Conservation (phyloP, 2,888 invertebrate genomes). For the Dicyrtomina minuta region DNA sequence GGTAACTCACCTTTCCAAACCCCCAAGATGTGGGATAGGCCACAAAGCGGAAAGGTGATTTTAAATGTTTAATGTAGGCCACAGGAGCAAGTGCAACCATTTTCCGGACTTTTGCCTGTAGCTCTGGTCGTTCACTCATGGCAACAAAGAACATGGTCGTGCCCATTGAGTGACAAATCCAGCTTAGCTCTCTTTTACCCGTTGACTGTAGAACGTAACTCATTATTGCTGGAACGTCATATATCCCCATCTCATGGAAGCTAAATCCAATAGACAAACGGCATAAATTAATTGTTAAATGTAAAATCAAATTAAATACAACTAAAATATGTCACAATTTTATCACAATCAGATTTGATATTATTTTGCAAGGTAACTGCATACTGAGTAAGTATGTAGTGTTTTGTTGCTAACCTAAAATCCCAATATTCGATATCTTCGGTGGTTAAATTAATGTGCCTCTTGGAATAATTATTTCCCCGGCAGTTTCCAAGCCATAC, state of each 20-base stretch:
- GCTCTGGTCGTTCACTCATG: background rate
- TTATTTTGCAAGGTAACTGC: no score
- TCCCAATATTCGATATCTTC: background rate
- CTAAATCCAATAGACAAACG: background rate
- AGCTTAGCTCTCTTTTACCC: background rate
- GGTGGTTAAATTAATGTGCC: background rate
- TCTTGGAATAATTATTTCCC: conserved; percentile 16
- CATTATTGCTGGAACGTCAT: background rate
- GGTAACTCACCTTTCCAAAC: no score
- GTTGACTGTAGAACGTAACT: background rate
- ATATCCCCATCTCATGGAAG: conserved; percentile 12
- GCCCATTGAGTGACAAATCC: conserved; percentile 16
- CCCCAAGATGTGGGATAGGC: no score
- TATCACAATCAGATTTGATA: no score
- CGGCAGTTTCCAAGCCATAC: conserved; percentile 18
- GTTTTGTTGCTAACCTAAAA: background rate
- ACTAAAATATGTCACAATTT: no score
- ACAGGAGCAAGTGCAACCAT: conserved; percentile 15
- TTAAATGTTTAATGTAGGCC: background rate
- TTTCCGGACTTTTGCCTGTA: background rate
- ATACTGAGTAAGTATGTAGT: no score
- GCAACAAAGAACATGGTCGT: conserved; percentile 2
- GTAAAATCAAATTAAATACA: background rate
- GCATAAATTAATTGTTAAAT: no score
- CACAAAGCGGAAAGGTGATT: background rate